Conservation (phyloP, 2,888 invertebrate genomes). For the Neoitamus cyanurus region DNA sequence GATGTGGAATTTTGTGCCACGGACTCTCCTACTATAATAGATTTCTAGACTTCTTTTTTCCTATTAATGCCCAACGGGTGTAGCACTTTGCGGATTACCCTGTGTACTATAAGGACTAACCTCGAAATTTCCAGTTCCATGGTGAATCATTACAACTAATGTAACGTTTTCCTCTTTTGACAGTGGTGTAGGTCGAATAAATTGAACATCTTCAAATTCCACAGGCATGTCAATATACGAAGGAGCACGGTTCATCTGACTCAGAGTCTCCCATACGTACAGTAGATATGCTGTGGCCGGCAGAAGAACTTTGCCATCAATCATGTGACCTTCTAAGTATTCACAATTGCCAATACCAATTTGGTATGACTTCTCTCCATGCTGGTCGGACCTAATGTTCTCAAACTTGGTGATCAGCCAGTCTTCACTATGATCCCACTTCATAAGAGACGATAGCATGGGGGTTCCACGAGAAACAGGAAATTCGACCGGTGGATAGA, state of each 20-base stretch:
- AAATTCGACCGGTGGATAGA: slow-evolving; percentile 80
- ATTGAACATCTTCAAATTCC: slow-evolving; percentile 85
- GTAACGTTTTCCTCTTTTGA: slow-evolving; percentile 72
- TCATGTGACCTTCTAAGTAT: slow-evolving; percentile 81
- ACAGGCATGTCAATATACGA: slow-evolving; percentile 78
- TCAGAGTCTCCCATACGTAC: slow-evolving; percentile 82
- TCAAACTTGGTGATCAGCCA: slow-evolving; percentile 80
- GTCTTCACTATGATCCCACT: slow-evolving; percentile 87
- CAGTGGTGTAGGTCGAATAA: slow-evolving; percentile 85
- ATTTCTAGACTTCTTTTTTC: no score
- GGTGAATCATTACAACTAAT: slow-evolving; percentile 71
- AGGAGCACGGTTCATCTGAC: slow-evolving; percentile 74
- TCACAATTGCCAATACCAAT: slow-evolving; percentile 77
- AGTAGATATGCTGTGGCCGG: slow-evolving; percentile 89
- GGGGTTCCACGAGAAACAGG: slow-evolving; percentile 91
- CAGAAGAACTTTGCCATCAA: slow-evolving; percentile 78
- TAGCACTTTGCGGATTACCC: no score
- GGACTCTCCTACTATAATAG: no score
- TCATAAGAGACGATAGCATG: slow-evolving; percentile 83
- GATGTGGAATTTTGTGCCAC: no score
- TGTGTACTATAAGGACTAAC: no score
- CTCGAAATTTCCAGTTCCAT: slow-evolving; percentile 72
- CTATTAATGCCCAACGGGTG: no score
- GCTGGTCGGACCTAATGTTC: slow-evolving; percentile 74
- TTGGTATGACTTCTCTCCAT: slow-evolving; percentile 73